These are phyloP conservation scores for Coryphaenoides rupestris DNA, from an alignment of 2,113 vertebrate genomes.

Conservation along the genomic window DNA sequence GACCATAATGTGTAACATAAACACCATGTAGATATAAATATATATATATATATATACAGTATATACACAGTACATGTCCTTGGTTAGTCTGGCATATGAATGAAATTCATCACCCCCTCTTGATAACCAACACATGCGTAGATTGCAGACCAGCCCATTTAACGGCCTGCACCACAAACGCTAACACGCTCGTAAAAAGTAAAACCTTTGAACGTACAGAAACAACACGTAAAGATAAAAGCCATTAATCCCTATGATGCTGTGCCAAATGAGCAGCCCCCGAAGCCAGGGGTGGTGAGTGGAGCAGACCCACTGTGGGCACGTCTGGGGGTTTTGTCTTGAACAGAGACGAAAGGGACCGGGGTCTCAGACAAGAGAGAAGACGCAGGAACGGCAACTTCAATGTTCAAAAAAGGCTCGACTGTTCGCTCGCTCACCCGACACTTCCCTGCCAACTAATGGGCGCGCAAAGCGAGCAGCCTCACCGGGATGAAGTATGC, in stretches of 20 bases:
- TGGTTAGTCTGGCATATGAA: conserved; percentile 7
- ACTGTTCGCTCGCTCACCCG: no score
- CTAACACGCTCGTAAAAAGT: conserved; percentile 43
- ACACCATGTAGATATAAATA: conserved; percentile 11
- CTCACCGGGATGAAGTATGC: no score
- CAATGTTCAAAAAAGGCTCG: no score
- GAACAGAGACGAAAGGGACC: no score
- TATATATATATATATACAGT: not conserved
- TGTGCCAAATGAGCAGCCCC: conserved; percentile 49
- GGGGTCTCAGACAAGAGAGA: not conserved
- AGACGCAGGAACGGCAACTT: no score
- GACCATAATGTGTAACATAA: conserved; percentile 25
- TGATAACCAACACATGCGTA: conserved; percentile 36
- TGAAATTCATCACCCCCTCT: conserved; percentile 30
- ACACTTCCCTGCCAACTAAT: no score
- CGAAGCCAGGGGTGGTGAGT: conserved; percentile 32
- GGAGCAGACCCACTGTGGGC: conserved; percentile 25
- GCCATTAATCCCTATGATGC: not conserved
- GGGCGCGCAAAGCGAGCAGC: no score
- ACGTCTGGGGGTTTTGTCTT: conserved; percentile 34
- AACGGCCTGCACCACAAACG: conserved; percentile 33
- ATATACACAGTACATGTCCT: not conserved
- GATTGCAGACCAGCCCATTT: conserved; percentile 24
- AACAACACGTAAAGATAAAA: conserved; percentile 29
- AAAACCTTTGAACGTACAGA: conserved; percentile 49